Evolutionary conservation across 2,113 vertebrate species (phyloP).

Genomic region (Poeciliopsis prolifica): DNA sequence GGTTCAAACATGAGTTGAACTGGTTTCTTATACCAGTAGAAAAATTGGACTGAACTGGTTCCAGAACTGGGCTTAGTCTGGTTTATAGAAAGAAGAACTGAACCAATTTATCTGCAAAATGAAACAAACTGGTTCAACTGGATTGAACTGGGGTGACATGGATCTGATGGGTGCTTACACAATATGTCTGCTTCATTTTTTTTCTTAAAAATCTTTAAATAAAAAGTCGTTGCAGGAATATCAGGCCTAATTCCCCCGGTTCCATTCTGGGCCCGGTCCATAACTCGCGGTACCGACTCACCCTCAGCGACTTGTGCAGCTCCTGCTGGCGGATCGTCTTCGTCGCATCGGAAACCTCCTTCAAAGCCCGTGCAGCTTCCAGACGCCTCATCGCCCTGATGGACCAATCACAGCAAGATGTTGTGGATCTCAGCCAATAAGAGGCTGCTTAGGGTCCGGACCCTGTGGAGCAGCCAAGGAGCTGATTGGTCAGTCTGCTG

Average conservation of each 20-base stretch:
- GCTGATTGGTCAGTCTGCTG: background rate
- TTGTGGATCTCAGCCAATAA: constrained; percentile 1
- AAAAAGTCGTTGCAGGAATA: too few species aligned
- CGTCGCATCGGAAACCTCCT: constrained; percentile 88
- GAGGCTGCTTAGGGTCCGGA: background rate
- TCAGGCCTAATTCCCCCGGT: background rate
- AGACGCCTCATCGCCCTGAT: constrained; percentile 85
- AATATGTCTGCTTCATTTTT: too few species aligned
- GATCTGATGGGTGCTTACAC: too few species aligned
- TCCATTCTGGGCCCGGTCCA: background rate
- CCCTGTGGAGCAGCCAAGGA: too few species aligned
- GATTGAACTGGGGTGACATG: too few species aligned
- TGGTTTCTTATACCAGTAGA: too few species aligned
- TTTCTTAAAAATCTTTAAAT: too few species aligned
- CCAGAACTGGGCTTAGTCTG: too few species aligned
- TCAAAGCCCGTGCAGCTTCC: constrained; percentile 85
- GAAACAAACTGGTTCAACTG: too few species aligned
- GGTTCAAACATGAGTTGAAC: background rate
- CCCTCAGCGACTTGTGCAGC: constrained; percentile 91
- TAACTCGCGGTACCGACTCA: constrained; percentile 51
- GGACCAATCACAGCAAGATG: constrained; percentile 32
- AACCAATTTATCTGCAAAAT: too few species aligned
- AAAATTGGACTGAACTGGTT: too few species aligned
- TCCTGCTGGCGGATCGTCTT: constrained; percentile 91
- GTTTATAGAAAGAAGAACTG: too few species aligned